These are phyloP conservation scores for Acleris sparsana DNA, from an alignment of 2,888 invertebrate genomes.

Conservation along the genomic window DNA sequence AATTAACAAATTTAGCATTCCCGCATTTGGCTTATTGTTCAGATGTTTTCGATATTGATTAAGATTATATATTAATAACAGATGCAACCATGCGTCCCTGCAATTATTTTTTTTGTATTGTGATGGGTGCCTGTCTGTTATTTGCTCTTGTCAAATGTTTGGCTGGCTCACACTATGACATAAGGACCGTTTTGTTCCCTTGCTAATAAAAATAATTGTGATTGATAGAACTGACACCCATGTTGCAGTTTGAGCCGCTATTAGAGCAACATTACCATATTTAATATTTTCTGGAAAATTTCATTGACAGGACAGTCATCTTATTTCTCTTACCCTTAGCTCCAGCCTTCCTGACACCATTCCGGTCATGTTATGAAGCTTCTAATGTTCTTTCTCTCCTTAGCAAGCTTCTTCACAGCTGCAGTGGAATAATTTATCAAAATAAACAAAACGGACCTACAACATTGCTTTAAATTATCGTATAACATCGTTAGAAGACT, in stretches of 20 bases:
- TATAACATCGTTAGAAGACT: slow-evolving; percentile 54
- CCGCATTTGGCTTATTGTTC: too few relatives aligned
- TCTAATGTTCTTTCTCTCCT: slow-evolving; percentile 72
- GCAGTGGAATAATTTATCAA: slow-evolving; percentile 79
- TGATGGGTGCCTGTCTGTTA: slow-evolving; percentile 31
- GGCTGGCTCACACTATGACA: slow-evolving; percentile 22
- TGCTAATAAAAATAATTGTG: background rate
- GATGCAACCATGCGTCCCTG: too few relatives aligned
- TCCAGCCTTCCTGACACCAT: slow-evolving; percentile 53
- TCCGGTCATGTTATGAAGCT: slow-evolving; percentile 50
- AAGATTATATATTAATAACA: background rate
- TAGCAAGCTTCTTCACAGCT: slow-evolving; percentile 77
- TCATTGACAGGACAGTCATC: slow-evolving; percentile 70
- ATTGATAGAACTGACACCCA: slow-evolving; percentile 1
- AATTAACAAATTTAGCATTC: too few relatives aligned
- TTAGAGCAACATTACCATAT: slow-evolving; percentile 43
- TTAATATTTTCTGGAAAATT: slow-evolving; percentile 74
- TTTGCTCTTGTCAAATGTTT: slow-evolving; percentile 40
- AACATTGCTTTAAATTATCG: slow-evolving; percentile 62
- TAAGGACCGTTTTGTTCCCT: background rate
- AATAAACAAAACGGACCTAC: slow-evolving; percentile 68
- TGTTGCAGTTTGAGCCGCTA: slow-evolving; percentile 28
- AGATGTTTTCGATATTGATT: background rate
- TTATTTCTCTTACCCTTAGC: slow-evolving; percentile 78
- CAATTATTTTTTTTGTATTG: background rate